Percentiles rank a stretch among this genome's conserved stretches.
These are phyloP conservation scores for Trisateles emortualis DNA, from an alignment of 2,888 invertebrate genomes.

Conservation along the genomic window DNA sequence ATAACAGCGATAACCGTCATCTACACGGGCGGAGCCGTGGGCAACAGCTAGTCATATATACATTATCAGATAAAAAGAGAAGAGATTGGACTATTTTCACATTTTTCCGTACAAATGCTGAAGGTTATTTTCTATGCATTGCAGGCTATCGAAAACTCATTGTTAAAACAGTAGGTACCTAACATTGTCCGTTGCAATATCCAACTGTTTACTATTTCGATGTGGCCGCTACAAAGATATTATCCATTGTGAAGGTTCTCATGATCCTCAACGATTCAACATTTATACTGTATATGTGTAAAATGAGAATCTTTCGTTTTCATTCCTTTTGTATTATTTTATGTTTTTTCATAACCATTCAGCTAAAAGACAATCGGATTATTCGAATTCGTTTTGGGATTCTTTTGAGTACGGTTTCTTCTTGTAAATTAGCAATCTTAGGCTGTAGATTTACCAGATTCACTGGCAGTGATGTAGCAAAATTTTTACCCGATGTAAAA, in stretches of 20 bases:
- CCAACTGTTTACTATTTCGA: conserved; percentile 25
- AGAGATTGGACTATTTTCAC: neutral
- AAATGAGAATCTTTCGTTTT: neutral
- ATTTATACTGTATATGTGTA: neutral
- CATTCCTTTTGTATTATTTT: neutral
- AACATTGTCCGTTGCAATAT: conserved; percentile 23
- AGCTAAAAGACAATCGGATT: too few relatives aligned
- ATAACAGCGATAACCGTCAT: too few relatives aligned
- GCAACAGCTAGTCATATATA: too few relatives aligned
- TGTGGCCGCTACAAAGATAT: conserved; percentile 12
- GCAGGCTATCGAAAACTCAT: conserved; percentile 12
- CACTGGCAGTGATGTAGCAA: too few relatives aligned
- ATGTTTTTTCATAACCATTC: too few relatives aligned
- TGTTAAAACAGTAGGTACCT: conserved; percentile 18
- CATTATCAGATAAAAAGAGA: too few relatives aligned
- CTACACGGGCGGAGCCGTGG: too few relatives aligned
- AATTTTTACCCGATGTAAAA: too few relatives aligned
- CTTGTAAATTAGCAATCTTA: too few relatives aligned
- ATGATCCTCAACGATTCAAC: neutral
- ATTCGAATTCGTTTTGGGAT: too few relatives aligned
- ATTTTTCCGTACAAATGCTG: neutral
- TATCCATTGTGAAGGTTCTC: conserved; percentile 5
- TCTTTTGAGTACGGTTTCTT: too few relatives aligned
- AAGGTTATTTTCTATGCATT: conserved; percentile 14
- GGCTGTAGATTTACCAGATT: too few relatives aligned